These are phyloP conservation scores for Arbacia lixula DNA, from an alignment of 53 echinoderm and acorn worm genomes.

Conservation along the genomic window DNA sequence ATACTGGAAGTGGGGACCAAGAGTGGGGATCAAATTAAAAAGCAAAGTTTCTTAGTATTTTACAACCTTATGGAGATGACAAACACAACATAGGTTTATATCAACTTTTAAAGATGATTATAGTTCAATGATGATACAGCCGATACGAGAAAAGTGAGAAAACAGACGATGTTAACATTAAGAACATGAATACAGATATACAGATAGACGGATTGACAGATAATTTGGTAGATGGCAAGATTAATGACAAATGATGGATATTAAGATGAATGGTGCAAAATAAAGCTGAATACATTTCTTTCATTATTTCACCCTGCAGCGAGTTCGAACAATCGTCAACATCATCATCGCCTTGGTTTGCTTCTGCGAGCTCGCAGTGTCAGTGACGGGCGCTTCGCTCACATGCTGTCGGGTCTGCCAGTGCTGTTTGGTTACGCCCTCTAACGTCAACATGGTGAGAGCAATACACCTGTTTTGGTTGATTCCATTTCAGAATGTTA, in stretches of 20 bases:
- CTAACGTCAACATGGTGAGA: constrained; percentile 42
- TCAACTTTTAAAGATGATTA: too few species aligned
- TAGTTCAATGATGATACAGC: too few species aligned
- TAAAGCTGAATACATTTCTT: too few species aligned
- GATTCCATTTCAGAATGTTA: too few species aligned
- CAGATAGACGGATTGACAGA: neutral
- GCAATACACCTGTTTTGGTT: too few species aligned
- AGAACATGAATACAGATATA: too few species aligned
- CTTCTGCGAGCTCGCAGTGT: constrained; percentile 30
- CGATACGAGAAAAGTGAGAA: too few species aligned
- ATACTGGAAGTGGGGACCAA: too few species aligned
- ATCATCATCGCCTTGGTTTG: neutral
- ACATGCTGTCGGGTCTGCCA: constrained; percentile 31
- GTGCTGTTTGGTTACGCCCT: constrained; percentile 4
- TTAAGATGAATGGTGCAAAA: neutral
- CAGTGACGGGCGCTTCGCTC: constrained; percentile 14
- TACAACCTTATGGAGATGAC: neutral
- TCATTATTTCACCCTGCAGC: neutral
- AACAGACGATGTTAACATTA: too few species aligned
- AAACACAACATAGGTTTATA: too few species aligned
- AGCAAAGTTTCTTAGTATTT: neutral
- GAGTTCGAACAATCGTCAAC: constrained; percentile 3
- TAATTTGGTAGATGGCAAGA: neutral
- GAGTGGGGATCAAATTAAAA: too few species aligned
- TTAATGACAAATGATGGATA: neutral